Percentiles rank a stretch among this genome's conserved stretches.
These are phyloP conservation scores for Sycobia sp. DNA, from an alignment of 1,140 invertebrate genomes.

Conservation along the genomic window DNA sequence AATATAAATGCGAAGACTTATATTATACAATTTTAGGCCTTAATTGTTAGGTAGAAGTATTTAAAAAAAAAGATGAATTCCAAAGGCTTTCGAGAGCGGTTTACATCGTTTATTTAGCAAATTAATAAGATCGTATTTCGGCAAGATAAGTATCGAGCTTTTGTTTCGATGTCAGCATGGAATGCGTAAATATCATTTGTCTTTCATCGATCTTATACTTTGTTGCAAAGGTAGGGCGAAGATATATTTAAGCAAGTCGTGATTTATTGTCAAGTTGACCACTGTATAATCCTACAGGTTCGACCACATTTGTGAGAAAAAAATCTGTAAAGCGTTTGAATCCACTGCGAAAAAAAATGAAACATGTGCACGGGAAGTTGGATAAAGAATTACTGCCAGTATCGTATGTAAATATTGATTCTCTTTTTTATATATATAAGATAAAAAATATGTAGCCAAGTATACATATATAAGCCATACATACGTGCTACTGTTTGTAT, in stretches of 20 bases:
- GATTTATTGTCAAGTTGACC: conserved; percentile 14
- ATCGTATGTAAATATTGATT: conserved; percentile 53
- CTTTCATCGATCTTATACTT: conserved; percentile 21
- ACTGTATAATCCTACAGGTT: conserved; percentile 15
- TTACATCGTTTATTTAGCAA: conserved; percentile 22
- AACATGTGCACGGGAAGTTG: conserved; percentile 20
- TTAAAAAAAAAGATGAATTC: conserved; percentile 15
- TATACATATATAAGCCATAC: conserved; percentile 28
- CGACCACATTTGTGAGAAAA: not conserved
- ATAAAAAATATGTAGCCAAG: conserved; percentile 22
- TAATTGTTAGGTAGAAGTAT: conserved; percentile 28
- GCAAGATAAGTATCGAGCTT: conserved; percentile 1
- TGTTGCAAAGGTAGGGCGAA: conserved; percentile 21
- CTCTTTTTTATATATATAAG: conserved; percentile 24
- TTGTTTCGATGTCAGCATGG: conserved; percentile 2
- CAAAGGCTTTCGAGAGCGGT: conserved; percentile 29
- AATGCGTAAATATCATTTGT: conserved; percentile 7
- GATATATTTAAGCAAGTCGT: not conserved
- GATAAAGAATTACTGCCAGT: conserved; percentile 50
- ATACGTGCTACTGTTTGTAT: conserved; percentile 24
- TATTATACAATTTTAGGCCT: conserved; percentile 26
- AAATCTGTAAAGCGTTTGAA: conserved; percentile 16
- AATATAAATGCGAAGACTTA: conserved; percentile 31
- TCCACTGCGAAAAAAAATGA: conserved; percentile 3
- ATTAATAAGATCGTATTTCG: conserved; percentile 10